phyloP scores from a whole-genome alignment of 2,113 vertebrate species.

The Seriola quinqueradiata region DNA sequence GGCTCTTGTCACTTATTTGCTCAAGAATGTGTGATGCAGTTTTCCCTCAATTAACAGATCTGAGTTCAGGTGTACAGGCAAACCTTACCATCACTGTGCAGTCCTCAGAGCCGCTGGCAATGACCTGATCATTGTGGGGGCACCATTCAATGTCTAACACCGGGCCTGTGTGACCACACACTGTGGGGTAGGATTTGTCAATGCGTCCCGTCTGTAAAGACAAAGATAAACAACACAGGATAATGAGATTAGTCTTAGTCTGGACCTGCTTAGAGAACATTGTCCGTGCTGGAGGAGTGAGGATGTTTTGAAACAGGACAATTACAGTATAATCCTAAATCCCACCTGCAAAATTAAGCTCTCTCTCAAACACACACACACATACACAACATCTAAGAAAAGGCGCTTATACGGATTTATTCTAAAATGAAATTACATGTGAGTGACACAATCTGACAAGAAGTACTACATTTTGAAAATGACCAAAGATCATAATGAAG shows the following conservation, averaged over 20 bases:
- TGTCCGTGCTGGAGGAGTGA: slow-evolving; percentile 2
- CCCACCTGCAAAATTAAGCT: slow-evolving; percentile 33
- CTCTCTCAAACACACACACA: background rate
- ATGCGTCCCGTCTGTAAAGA: slow-evolving; percentile 92
- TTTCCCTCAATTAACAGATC: background rate
- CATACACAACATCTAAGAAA: background rate
- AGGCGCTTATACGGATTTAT: background rate
- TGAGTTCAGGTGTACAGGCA: slow-evolving; percentile 16
- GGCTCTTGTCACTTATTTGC: slow-evolving; percentile 43
- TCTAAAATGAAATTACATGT: background rate
- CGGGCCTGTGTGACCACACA: slow-evolving; percentile 96
- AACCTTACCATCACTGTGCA: slow-evolving; percentile 94
- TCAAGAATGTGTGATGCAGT: slow-evolving; percentile 12
- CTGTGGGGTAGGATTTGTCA: slow-evolving; percentile 96
- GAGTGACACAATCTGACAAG: background rate
- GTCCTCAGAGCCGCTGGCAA: slow-evolving; percentile 97
- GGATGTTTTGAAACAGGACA: slow-evolving; percentile 53
- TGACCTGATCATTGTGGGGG: slow-evolving; percentile 96
- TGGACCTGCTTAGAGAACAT: slow-evolving; percentile 32
- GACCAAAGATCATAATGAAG: background rate
- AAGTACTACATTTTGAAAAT: background rate
- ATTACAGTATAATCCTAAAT: slow-evolving; percentile 50
- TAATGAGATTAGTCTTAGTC: slow-evolving; percentile 53
- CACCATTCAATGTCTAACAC: slow-evolving; percentile 99
- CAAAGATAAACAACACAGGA: slow-evolving; percentile 52